Evolutionary conservation across 2,113 vertebrate genomes (phyloP), one percentile per base, ranked within the genome.

Genomic region (Hippocampus comes): DNA sequence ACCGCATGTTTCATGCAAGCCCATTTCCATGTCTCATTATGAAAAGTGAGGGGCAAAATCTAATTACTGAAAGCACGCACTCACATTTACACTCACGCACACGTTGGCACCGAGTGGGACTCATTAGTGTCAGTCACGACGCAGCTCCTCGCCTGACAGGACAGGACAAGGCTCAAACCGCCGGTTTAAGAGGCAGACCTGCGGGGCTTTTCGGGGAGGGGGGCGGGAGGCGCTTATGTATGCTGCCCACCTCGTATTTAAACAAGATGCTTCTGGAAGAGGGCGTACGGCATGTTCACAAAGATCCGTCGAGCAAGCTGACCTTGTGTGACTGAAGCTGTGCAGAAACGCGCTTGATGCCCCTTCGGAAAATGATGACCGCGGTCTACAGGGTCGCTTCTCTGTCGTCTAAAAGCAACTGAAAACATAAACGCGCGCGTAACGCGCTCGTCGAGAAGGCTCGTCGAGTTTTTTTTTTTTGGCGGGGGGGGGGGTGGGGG

Each of bases 121-220:
- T 85, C 77, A 78, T 84, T 84, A 86, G 82, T 78, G 75, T 68
- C 76, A 73, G 84, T 91, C 89, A 90, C 89, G 90, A 90, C 87
- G 79, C 14, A 12, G 12, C 82, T 60, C 66, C 75, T 64, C 63
- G 63, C 41, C 63, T 56, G 53, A 64, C 63, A 42, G 71, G 77
- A 5, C 73, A 9, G 77, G 1, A 53, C 78, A 0, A 27, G 30
- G 68, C 74, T 72, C n/a, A 64, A 89, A 55, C 95, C 95, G 95
- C 93, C 93, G 92, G 95, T 95, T 95, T 96, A 96, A 99, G 96
- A 93, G 94, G 92, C 94, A 89, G 91, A 92, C 91, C 10, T n/a
- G 20, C 10, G 11, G 21, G 38, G 38, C 0, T 25, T 15, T 27
- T n/a, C 3, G 63, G 21, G 18, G 41, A n/a, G 2, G 34, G 18